Base-by-base conservation (phyloP, 1,140 invertebrate species). In the Euglossa dilemma region DNA sequence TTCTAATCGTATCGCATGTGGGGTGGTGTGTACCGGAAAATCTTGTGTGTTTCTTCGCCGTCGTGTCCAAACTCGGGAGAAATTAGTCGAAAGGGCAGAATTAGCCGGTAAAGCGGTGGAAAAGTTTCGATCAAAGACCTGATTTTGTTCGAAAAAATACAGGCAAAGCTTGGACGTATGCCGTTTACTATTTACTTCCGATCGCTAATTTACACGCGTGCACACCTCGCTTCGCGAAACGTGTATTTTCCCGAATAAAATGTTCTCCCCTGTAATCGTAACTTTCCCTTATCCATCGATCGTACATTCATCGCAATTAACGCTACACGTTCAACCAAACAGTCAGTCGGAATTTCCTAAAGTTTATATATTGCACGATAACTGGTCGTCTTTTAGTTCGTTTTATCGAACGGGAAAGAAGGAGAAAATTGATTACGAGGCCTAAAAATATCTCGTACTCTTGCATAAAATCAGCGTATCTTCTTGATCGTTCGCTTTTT, bases 361-460 rank as follows among this genome's bases (percentile, higher is more conserved):
- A 18, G 45, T 28, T 74, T 72, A 69, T 8, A 18, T 87, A 86
- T 87, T 87, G 86, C 85, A 87, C 84, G 16, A 54, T 28, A 66
- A 57, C n/a, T 25, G 57, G 28, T 81, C 25, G 14, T 56, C 9
- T 47, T 57, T 56, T 11, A 47, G 25, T 47, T 5, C 36, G 18
- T 28, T 57, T 45, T n/a, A n/a, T 45, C 4, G 23, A 45, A 64
- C 45, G 63, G 23, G 80, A 36, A 50, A n/a, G 54, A 64, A 72
- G 25, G 59, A 25, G 36, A 57, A 52, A 25, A 28, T 2, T 20
- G 7, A 69, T 7, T 23, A 6, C 12, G 28, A 61, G 3, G 20
- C 28, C n/a, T n/a, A 61, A 28, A 57, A 57, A 9, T 28, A 25
- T 25, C 7, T 57, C 23, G 2, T 8, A 18, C 16, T 23, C 23